Conservation (phyloP, 2,888 invertebrate genomes). For the Polydrusus tereticollis region DNA sequence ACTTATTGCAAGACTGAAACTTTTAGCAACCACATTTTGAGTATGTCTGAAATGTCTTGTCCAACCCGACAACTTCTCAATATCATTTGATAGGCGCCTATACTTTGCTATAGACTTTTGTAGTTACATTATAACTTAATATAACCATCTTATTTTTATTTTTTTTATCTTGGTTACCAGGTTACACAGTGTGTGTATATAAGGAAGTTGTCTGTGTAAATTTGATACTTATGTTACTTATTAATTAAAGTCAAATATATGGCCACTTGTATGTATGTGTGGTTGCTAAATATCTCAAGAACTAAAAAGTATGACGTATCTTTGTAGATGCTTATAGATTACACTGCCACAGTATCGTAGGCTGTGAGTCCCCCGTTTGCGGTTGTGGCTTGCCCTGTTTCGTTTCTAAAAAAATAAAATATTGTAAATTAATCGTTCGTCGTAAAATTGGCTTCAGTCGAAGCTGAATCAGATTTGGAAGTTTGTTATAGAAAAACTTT, state of each 20-base stretch:
- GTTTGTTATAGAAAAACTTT: conserved; percentile 28
- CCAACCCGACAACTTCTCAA: neutral
- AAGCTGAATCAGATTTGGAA: conserved; percentile 17
- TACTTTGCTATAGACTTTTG: no score
- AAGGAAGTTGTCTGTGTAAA: no score
- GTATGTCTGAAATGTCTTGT: conserved; percentile 6
- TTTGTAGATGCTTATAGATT: conserved; percentile 79
- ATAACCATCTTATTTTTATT: no score
- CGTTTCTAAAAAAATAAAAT: conserved; percentile 79
- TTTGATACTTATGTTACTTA: neutral
- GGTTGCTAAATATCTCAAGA: conserved; percentile 43
- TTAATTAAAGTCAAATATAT: conserved; percentile 18
- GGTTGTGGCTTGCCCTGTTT: conserved; percentile 85
- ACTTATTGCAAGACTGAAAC: conserved; percentile 54
- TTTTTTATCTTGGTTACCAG: no score
- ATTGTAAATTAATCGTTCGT: neutral
- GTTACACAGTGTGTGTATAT: no score
- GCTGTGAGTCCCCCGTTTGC: conserved; percentile 95
- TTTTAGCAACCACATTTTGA: conserved; percentile 39
- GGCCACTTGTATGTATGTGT: conserved; percentile 21
- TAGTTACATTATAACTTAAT: no score
- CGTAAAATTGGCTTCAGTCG: neutral
- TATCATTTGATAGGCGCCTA: neutral
- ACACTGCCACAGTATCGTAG: conserved; percentile 99
- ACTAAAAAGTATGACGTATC: conserved; percentile 17